Evolutionary conservation across 2,797 vertebrate genomes (phyloP).

Genomic region (Sitta carolinensis): DNA sequence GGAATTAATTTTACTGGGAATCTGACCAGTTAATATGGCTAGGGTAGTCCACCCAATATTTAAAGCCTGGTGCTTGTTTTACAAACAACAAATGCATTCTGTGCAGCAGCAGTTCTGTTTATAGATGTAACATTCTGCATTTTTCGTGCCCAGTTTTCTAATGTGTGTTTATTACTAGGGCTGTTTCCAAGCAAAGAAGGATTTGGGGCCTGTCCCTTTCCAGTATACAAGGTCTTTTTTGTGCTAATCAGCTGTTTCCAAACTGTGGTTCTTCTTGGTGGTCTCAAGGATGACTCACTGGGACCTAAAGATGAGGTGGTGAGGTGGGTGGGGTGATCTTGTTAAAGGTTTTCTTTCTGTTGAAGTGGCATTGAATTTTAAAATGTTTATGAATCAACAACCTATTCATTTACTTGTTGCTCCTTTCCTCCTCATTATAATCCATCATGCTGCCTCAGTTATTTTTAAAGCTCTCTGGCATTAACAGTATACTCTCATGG

Average conservation of each 20-base stretch:
- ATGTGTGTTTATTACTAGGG: conserved; percentile 16
- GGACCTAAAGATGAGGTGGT: conserved; percentile 24
- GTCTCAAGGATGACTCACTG: conserved; percentile 24
- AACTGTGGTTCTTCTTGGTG: conserved; percentile 18
- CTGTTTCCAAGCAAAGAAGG: not conserved
- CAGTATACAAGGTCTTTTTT: conserved; percentile 30
- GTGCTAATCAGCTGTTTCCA: conserved; percentile 10
- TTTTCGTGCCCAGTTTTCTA: conserved; percentile 37
- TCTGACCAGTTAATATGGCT: conserved; percentile 3
- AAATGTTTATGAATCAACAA: not conserved
- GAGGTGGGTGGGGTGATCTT: not conserved
- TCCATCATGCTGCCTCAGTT: not conserved
- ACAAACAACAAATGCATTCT: conserved; percentile 31
- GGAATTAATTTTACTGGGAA: conserved; percentile 32
- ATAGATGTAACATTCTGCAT: not conserved
- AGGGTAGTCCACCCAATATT: conserved; percentile 21
- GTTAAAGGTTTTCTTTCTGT: conserved; percentile 28
- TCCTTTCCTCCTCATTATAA: not conserved
- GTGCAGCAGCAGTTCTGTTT: conserved; percentile 39
- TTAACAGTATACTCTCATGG: not conserved
- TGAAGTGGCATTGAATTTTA: not conserved
- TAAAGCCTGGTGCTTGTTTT: conserved; percentile 7
- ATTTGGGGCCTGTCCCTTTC: not conserved
- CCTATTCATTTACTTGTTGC: not conserved
- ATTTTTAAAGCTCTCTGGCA: not conserved